Evolutionary conservation across 2,113 vertebrate genomes (phyloP), one percentile per base, ranked within the genome.

Genomic region (Cololabis saira): DNA sequence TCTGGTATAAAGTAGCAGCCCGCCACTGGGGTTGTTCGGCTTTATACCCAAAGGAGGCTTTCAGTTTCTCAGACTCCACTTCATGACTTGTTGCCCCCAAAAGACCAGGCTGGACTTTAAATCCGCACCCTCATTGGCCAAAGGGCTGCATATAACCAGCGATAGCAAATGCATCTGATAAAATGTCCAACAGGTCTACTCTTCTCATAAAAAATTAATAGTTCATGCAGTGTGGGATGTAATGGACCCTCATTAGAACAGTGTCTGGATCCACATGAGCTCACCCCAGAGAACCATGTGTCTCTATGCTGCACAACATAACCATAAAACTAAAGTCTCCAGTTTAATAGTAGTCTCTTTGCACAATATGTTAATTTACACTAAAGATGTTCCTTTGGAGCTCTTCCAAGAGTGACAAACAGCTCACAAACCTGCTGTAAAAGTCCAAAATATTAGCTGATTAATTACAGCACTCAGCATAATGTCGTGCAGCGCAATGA

Each of bases 171-270:
- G 64, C 12, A 73, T 64, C 53, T 19, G 60, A 83, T 69, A 24
- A n/a, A 50, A 78, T 59, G 59, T 49, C 77, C 79, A 63, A 81
- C 66, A 72, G 61, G 80, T 71, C 76, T 69, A 52, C 66, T 70
- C 49, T 22, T 47, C 82, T 90, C 86, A 90, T 90, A 77, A 91
- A 90, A 86, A 88, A 89, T 88, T 63, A 64, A 90, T 86, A 42
- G 52, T 67, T 69, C 71, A 69, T 61, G 55, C 76, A 56, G 15
- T 82, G 71, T 73, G 76, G 76, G 53, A 52, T 76, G 79, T 84
- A 90, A 88, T 89, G 58, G 74, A 18, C 74, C 54, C 70, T 83
- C 75, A 88, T 89, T 87, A 88, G 72, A 62, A 18, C 61, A 84
- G 80, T 79, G 75, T 80, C 77, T 84, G 48, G 61, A 80, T 77